These are phyloP conservation scores for Sicus ferrugineus DNA, from an alignment of 2,888 invertebrate species.

Conservation along the genomic window DNA sequence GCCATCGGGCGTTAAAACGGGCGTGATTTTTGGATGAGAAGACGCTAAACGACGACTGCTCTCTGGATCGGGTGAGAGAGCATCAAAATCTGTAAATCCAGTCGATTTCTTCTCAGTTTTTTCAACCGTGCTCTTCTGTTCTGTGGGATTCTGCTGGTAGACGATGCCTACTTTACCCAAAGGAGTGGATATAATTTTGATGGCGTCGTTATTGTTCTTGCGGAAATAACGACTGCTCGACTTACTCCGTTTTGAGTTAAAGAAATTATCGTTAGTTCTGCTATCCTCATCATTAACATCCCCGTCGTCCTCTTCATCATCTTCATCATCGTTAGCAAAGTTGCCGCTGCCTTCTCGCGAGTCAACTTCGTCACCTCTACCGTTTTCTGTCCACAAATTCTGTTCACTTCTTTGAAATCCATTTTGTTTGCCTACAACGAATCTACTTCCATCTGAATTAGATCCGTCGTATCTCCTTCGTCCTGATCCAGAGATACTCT, in stretches of 20 bases:
- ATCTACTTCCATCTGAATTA: conserved; percentile 47
- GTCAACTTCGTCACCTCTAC: conserved; percentile 51
- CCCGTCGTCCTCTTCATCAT: conserved; percentile 57
- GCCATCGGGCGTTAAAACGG: conserved; percentile 66
- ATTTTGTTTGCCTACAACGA: conserved; percentile 55
- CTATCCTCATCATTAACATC: conserved; percentile 57
- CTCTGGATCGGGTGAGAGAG: conserved; percentile 61
- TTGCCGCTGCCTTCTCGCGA: conserved; percentile 61
- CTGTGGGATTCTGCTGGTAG: conserved; percentile 60
- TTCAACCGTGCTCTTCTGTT: conserved; percentile 15
- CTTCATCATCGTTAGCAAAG: conserved; percentile 61
- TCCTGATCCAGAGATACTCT: conserved; percentile 45
- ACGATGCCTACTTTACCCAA: conserved; percentile 65
- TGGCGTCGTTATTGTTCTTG: conserved; percentile 64
- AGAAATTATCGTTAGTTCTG: conserved; percentile 53
- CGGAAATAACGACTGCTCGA: conserved; percentile 61
- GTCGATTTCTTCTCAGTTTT: conserved; percentile 48
- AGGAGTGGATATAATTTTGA: conserved; percentile 65
- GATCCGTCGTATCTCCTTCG: conserved; percentile 41
- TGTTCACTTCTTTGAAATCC: conserved; percentile 50
- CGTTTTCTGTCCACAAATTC: conserved; percentile 50
- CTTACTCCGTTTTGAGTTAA: conserved; percentile 55
- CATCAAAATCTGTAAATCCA: conserved; percentile 61
- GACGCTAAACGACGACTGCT: conserved; percentile 64
- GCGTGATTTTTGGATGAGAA: conserved; percentile 65